phyloP scores from a whole-genome alignment of 2,797 vertebrate genomes.

The Melanogrammus aeglefinus region DNA sequence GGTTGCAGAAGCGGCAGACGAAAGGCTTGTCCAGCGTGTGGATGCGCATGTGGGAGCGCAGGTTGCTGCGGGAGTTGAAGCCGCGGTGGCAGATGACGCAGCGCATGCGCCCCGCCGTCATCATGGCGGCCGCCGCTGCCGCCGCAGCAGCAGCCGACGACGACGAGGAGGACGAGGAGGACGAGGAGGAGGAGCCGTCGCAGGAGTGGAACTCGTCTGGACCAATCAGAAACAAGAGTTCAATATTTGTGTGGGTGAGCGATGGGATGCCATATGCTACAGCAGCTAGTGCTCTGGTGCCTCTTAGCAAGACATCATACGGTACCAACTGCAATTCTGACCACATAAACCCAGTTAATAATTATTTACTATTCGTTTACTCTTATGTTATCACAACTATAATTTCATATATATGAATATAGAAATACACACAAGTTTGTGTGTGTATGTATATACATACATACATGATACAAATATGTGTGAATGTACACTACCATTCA shows the following conservation, averaged over 20 bases:
- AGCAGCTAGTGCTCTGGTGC: background rate
- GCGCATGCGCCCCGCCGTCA: slow-evolving; percentile 84
- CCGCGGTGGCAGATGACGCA: slow-evolving; percentile 97
- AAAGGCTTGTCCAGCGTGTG: slow-evolving; percentile 99
- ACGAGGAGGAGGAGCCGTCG: slow-evolving; percentile 69
- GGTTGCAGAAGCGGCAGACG: slow-evolving; percentile 95
- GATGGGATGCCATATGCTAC: background rate
- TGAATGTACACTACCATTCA: too few relatives aligned
- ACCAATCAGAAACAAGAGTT: slow-evolving; percentile 2
- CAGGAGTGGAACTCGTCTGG: slow-evolving; percentile 87
- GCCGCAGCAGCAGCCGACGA: slow-evolving; percentile 1
- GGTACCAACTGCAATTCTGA: background rate
- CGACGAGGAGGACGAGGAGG: slow-evolving; percentile 39
- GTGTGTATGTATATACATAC: too few relatives aligned
- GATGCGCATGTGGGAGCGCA: slow-evolving; percentile 99
- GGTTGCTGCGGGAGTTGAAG: slow-evolving; percentile 98
- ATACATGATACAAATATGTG: too few relatives aligned
- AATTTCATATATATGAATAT: too few relatives aligned
- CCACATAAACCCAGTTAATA: background rate
- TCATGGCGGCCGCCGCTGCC: slow-evolving; percentile 37
- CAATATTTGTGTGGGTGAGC: background rate
- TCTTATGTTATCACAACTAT: background rate
- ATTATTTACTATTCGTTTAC: background rate
- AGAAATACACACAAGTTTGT: too few relatives aligned
- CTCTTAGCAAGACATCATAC: background rate